Conservation (phyloP, 2,113 vertebrate genomes). For the Tichodroma muraria region DNA sequence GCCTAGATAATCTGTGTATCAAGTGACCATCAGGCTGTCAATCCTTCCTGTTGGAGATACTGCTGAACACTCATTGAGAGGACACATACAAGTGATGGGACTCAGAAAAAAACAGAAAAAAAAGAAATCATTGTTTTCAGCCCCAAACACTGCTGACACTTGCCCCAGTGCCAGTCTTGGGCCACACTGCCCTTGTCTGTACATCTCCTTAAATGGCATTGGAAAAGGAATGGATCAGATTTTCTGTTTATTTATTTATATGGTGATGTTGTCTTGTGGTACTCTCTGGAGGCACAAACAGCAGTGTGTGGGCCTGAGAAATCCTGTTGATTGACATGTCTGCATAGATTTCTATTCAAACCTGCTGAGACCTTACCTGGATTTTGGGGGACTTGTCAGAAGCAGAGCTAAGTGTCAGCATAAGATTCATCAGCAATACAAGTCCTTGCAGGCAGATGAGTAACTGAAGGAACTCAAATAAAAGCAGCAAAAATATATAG, state of each 20-base stretch:
- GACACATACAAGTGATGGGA: neutral
- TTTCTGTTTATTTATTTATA: neutral
- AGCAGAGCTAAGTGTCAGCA: neutral
- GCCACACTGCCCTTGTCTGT: neutral
- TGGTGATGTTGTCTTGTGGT: neutral
- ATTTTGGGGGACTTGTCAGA: neutral
- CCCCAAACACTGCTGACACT: neutral
- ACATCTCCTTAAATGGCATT: neutral
- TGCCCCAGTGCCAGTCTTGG: neutral
- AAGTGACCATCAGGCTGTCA: neutral
- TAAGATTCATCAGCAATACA: neutral
- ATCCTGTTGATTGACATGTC: neutral
- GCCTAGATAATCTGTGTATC: neutral
- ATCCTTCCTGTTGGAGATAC: neutral
- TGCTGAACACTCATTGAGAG: neutral
- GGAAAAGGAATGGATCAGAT: neutral
- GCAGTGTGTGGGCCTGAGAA: neutral
- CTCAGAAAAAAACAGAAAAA: neutral
- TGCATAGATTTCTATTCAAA: neutral
- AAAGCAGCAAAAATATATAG: neutral
- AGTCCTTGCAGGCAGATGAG: conserved; percentile 16
- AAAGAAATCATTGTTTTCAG: neutral
- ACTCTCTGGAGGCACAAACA: neutral
- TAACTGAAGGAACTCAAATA: neutral
- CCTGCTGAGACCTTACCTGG: neutral